A percentile compares a stretch with the other conserved stretches of the same genome.
These are phyloP conservation scores for Drosophila picticornis DNA, from an alignment of 2,888 invertebrate genomes.

Conservation along the genomic window DNA sequence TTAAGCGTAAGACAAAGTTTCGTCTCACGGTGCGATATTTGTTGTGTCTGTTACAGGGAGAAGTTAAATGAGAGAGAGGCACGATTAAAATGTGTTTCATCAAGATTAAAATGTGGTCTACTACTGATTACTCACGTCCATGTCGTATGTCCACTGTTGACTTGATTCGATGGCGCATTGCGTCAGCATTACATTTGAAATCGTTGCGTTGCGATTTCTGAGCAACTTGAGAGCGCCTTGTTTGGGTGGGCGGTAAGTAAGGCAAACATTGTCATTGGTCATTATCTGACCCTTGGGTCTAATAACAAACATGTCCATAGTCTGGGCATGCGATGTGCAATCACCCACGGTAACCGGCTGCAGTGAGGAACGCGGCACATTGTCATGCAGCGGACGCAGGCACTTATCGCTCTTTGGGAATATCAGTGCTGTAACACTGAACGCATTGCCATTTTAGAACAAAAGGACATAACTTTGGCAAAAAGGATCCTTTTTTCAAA, in stretches of 20 bases:
- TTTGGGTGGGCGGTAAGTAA: slow-evolving; percentile 88
- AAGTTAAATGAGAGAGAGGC: background rate
- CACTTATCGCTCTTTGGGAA: slow-evolving; percentile 80
- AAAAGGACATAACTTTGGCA: slow-evolving; percentile 61
- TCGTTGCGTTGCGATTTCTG: slow-evolving; percentile 76
- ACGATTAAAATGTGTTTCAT: slow-evolving; percentile 4
- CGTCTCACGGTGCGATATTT: slow-evolving; percentile 81
- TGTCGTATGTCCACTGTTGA: slow-evolving; percentile 84
- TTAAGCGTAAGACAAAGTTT: slow-evolving; percentile 83
- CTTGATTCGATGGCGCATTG: slow-evolving; percentile 77
- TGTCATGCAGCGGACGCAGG: slow-evolving; percentile 74
- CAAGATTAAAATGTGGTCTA: too few species aligned
- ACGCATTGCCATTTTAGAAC: slow-evolving; percentile 67
- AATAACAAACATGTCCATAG: slow-evolving; percentile 90
- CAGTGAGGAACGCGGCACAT: slow-evolving; percentile 66
- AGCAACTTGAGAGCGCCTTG: slow-evolving; percentile 69
- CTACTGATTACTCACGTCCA: slow-evolving; percentile 80
- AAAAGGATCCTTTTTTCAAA: too few species aligned
- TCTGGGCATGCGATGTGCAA: slow-evolving; percentile 78
- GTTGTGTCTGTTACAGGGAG: slow-evolving; percentile 75
- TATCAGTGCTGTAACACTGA: slow-evolving; percentile 60
- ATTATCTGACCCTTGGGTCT: slow-evolving; percentile 89
- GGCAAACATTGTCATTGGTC: slow-evolving; percentile 95
- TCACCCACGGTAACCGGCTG: slow-evolving; percentile 81
- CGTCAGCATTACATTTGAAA: slow-evolving; percentile 81